phyloP scores from a whole-genome alignment of 35 echinoderm and acorn worm genomes.

The Ophioderma brevispina region DNA sequence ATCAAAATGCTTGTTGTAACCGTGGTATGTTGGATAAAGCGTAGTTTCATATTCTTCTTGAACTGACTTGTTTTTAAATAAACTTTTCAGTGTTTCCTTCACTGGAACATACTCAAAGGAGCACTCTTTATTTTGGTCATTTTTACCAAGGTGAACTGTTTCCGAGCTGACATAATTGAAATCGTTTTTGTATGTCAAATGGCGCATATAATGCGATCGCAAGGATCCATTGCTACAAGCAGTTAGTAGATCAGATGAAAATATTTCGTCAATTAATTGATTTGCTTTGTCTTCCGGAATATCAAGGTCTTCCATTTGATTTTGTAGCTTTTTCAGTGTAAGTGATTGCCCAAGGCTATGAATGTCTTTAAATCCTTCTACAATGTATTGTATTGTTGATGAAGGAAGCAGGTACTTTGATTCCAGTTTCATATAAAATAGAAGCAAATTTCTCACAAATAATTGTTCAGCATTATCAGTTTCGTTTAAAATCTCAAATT shows the following conservation, averaged over 20 bases:
- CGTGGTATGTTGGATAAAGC: constrained; percentile 11
- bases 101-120: constrained; percentile 36
- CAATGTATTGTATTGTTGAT: constrained; percentile 9
- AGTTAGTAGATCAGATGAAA: constrained; percentile 5
- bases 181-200: neutral
- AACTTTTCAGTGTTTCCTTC: neutral
- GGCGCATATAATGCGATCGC: neutral
- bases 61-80: constrained; percentile 16
- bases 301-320: neutral
- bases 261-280: constrained; percentile 3
- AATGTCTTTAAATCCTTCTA: neutral
- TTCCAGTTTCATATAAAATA: constrained; percentile 13
- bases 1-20: neutral
- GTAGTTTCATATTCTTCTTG: constrained; percentile 18
- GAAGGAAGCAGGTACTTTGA: neutral
- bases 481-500: neutral
- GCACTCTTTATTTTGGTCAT: constrained; percentile 27
- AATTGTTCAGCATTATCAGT: neutral
- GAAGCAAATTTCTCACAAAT: neutral
- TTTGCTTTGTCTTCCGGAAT: neutral
- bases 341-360: constrained; percentile 6
- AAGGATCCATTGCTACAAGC: neutral
- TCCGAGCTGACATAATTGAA: neutral
- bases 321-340: neutral
- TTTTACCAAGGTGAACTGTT: neutral